Evolutionary conservation across 1,140 invertebrate species (phyloP).

Genomic region (Cataglyphis hispanica): DNA sequence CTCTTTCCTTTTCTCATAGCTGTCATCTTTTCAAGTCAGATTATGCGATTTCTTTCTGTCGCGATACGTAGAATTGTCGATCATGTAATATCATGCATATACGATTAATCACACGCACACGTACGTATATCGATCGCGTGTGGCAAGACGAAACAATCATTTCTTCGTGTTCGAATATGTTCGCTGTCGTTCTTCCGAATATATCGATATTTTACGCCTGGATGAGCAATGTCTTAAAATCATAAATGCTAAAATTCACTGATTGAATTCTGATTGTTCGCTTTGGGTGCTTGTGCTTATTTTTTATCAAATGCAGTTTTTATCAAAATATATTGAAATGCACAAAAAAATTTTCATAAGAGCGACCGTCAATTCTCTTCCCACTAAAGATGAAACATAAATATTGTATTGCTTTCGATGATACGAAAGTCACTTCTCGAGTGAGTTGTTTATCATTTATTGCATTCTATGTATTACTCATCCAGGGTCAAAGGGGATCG

Average conservation of each 20-base stretch:
- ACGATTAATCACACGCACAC: conserved; percentile 42
- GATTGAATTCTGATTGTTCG: neutral
- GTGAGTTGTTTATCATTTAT: conserved; percentile 38
- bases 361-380: neutral
- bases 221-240: conserved; percentile 26
- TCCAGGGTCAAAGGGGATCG: conserved; percentile 12
- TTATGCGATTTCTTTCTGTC: conserved; percentile 33
- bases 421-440: neutral
- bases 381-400: neutral
- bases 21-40: conserved; percentile 16
- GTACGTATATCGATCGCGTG: conserved; percentile 5
- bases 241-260: neutral
- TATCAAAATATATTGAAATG: neutral
- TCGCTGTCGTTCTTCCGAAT: conserved; percentile 8
- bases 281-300: neutral
- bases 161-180: conserved; percentile 18
- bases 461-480: conserved; percentile 33
- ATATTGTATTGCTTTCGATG: neutral
- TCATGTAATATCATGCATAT: conserved; percentile 44
- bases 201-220: conserved; percentile 20
- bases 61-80: conserved; percentile 36
- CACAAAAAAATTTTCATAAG: neutral
- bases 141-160: conserved; percentile 21
- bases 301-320: neutral
- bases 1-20: neutral